A percentile compares a stretch with the other conserved stretches of the same genome.
phyloP scores from a whole-genome alignment of 64 coral and sea anemone species.

The Astreopora myriophthalma region DNA sequence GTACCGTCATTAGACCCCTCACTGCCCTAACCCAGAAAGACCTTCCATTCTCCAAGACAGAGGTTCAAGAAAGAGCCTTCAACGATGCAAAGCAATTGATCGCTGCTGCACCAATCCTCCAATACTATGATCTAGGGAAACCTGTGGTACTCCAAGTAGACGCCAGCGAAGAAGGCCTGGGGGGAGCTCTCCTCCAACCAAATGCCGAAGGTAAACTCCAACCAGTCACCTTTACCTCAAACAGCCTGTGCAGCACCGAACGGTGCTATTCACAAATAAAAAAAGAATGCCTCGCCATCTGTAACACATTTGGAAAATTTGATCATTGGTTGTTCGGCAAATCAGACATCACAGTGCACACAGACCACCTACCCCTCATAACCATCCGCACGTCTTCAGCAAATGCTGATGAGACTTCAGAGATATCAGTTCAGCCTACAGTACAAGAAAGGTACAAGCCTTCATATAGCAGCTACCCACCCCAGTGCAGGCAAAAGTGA shows the following conservation, averaged over 20 bases:
- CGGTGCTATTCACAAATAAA: slow-evolving; percentile 51
- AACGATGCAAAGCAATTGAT: slow-evolving; percentile 71
- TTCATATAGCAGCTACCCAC: background rate
- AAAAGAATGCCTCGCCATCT: slow-evolving; percentile 62
- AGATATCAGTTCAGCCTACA: background rate
- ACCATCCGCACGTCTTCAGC: slow-evolving; percentile 55
- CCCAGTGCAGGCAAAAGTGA: background rate
- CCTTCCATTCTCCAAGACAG: slow-evolving; percentile 30
- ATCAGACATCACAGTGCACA: background rate
- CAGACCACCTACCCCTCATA: slow-evolving; percentile 12
- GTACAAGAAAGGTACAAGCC: background rate
- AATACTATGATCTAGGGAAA: slow-evolving; percentile 54
- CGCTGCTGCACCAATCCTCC: slow-evolving; percentile 38
- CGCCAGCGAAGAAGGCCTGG: background rate
- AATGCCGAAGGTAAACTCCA: slow-evolving; percentile 57
- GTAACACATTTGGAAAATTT: slow-evolving; percentile 66
- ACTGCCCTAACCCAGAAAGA: slow-evolving; percentile 20
- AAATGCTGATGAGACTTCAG: slow-evolving; percentile 49
- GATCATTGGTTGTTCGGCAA: slow-evolving; percentile 57
- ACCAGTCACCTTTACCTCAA: slow-evolving; percentile 42
- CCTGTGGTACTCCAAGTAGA: slow-evolving; percentile 43
- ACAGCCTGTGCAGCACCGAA: slow-evolving; percentile 22
- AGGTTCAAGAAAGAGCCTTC: slow-evolving; percentile 56
- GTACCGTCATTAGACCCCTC: background rate
- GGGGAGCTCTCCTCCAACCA: slow-evolving; percentile 9